Conservation (phyloP, 2,888 invertebrate species). For the Eutolmus rufibarbis region DNA sequence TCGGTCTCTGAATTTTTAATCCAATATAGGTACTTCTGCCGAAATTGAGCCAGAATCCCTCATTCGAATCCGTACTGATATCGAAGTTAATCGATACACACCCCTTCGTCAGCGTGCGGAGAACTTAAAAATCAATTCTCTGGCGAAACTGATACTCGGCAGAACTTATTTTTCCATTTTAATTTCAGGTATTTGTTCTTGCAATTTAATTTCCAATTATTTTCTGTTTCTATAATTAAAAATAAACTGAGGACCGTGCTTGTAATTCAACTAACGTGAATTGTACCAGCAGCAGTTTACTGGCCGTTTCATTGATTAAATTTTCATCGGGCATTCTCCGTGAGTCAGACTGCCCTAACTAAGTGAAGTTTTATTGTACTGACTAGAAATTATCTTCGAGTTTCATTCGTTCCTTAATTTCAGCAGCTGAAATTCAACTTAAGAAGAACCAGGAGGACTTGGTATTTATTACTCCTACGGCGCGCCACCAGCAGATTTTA, state of each 20-base stretch:
- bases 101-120: background rate
- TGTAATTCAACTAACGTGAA: constrained; percentile 12
- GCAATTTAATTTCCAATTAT: constrained; percentile 14
- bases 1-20: background rate
- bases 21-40: background rate
- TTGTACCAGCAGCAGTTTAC: background rate
- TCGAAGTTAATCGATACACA: background rate
- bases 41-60: background rate
- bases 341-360: background rate
- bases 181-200: constrained; percentile 8
- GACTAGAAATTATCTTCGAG: background rate
- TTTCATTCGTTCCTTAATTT: background rate
- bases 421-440: background rate
- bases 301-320: constrained; percentile 6
- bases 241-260: background rate
- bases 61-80: background rate
- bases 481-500: background rate
- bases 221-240: constrained; percentile 23
- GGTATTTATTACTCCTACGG: background rate
- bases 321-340: background rate
- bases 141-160: background rate
- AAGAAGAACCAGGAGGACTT: background rate
- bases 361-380: background rate
- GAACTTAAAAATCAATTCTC: background rate
- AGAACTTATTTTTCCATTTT: background rate